Conservation (phyloP, 37 sponge, comb jelly and placozoan genomes). For the Beroe forskalii region DNA sequence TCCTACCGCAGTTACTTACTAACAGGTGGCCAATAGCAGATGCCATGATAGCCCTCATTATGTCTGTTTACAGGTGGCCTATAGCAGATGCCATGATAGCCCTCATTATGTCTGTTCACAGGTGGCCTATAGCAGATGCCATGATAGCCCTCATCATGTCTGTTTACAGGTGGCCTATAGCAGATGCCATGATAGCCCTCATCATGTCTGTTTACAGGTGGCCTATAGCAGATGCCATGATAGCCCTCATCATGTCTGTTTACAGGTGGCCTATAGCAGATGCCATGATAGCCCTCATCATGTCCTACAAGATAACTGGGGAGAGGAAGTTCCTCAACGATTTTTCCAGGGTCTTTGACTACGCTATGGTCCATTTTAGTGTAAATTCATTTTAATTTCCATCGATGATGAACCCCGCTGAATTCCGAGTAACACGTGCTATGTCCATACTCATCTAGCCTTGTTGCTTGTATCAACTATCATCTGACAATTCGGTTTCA, state of each 20-base stretch:
- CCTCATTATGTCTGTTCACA: conserved; percentile 35
- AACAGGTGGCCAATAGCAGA: conserved; percentile 43
- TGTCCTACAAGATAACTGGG: not conserved
- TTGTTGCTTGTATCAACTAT: too few relatives aligned
- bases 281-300: conserved; percentile 35
- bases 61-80: conserved; percentile 57
- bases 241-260: not conserved
- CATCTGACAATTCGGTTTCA: too few relatives aligned
- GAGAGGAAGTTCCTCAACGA: conserved; percentile 2
- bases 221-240: too few relatives aligned
- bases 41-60: conserved; percentile 42
- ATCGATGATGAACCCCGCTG: too few relatives aligned
- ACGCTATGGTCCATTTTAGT: conserved; percentile 56
- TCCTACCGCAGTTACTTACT: too few relatives aligned
- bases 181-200: conserved; percentile 32
- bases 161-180: conserved; percentile 46
- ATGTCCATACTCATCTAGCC: too few relatives aligned
- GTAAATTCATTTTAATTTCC: too few relatives aligned
- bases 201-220: too few relatives aligned
- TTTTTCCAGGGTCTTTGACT: conserved; percentile 26
- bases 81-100: conserved; percentile 31
- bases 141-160: conserved; percentile 42
- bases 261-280: conserved; percentile 33
- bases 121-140: conserved; percentile 32
- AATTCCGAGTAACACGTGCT: too few relatives aligned